phyloP scores from a whole-genome alignment of 2,888 invertebrate genomes.

The Cryptosula pallasiana region DNA sequence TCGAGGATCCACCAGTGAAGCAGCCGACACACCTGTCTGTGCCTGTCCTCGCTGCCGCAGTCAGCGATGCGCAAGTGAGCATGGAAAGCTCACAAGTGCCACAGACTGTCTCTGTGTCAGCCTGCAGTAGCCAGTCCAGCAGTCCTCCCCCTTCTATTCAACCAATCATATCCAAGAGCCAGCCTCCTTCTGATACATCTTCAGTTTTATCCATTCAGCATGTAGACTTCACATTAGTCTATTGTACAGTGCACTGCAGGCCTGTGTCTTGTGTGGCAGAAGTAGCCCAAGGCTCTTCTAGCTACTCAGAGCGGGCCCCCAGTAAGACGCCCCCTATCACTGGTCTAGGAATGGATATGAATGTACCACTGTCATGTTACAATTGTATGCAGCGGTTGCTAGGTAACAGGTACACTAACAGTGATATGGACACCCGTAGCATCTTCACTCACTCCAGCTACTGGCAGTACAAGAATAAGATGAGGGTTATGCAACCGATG shows the following conservation, averaged over 20 bases:
- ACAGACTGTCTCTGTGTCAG: not conserved
- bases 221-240: not conserved
- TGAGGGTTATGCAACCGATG: conserved; percentile 21
- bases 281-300: not conserved
- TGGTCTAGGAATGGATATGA: not conserved
- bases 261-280: not conserved
- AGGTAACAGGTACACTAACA: not conserved
- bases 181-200: not conserved
- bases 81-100: not conserved
- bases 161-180: not conserved
- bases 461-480: conserved; percentile 38
- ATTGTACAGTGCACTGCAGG: not conserved
- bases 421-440: conserved; percentile 25
- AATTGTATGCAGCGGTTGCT: not conserved
- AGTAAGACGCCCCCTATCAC: not conserved
- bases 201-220: not conserved
- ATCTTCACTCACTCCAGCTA: conserved; percentile 55
- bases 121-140: not conserved
- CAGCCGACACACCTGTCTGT: not conserved
- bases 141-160: not conserved
- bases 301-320: not conserved
- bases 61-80: not conserved
- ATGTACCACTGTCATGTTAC: not conserved
- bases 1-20: not conserved
- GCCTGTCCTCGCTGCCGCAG: not conserved